Evolutionary conservation across 2,797 vertebrate species (phyloP), one percentile per base, ranked within the genome.

Genomic region (Amazonetta brasiliensis): DNA sequence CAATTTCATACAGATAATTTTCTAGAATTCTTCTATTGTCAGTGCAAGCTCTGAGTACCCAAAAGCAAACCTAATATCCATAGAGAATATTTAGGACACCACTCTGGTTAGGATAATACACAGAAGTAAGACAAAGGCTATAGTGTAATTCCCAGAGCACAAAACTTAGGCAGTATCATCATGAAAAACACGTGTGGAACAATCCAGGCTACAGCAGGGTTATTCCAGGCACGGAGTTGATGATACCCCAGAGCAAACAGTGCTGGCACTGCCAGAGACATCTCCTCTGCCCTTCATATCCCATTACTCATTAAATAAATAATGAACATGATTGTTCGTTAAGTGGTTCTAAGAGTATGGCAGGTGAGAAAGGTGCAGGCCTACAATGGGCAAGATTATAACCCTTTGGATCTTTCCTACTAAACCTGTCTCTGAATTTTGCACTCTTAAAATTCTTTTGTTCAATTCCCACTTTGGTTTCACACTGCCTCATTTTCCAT

Each of bases 181-280:
- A n/a, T 50, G 26, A 8, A 30, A 0, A 54, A 19, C 12, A 41
- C 3, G 4, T 60, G 13, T 31, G 30, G 46, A 13, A 60, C 18
- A n/a, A 46, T 28, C 9, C 44, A 78, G 6, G 11, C 11, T 33
- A 56, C 15, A 52, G 28, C 7, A 52, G 2, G 1, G 39, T 73
- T 31, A 35, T 63, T 60, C 9, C 20, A 68, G 20, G 25, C 14
- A 33, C 2, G 8, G 16, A 23, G 9, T 2, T 43, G 9, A 22
- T 43, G n/a, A 4, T 56, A 15, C 10, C 25, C 22, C 60, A 43
- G 44, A 13, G 23, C 17, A 59, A 60, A 55, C 4, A 41, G 17
- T 2, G 1, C 41, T 69, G 8, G 12, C 3, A 0, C 23, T 12
- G 56, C 12, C n/a, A 44, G 4, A n/a, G 7, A 58, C 12, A 71